A percentile compares a stretch with the other conserved stretches of the same genome.
Conservation (phyloP, 2,888 invertebrate genomes). For the Eupithecia vulgata region DNA sequence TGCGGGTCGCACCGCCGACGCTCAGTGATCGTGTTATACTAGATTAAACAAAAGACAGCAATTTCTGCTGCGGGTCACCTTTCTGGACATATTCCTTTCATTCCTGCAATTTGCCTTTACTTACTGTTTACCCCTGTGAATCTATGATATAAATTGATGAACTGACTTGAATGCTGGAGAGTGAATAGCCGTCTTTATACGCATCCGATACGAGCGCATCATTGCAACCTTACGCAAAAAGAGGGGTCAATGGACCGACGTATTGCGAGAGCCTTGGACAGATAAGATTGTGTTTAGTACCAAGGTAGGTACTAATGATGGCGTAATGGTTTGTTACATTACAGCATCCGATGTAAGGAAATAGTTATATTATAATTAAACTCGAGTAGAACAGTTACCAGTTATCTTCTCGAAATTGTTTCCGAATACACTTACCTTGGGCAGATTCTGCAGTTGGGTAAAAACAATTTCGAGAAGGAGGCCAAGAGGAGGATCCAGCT, state of each 20-base stretch:
- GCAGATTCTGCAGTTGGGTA: too few species aligned
- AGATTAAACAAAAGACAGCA: neutral
- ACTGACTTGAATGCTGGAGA: neutral
- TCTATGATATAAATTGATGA: neutral
- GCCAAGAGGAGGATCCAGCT: too few species aligned
- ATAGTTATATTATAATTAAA: neutral
- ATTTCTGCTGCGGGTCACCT: neutral
- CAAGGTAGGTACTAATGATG: neutral
- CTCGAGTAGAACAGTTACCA: too few species aligned
- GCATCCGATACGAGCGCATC: conserved; percentile 40
- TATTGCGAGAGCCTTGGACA: conserved; percentile 10
- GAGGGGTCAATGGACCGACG: conserved; percentile 51
- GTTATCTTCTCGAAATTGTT: too few species aligned
- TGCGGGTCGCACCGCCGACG: too few species aligned
- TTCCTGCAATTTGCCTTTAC: neutral
- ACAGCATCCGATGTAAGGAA: neutral
- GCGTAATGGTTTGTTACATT: conserved; percentile 1
- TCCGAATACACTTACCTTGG: too few species aligned
- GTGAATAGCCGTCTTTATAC: conserved; percentile 19
- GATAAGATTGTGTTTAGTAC: neutral
- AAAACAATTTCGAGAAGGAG: too few species aligned
- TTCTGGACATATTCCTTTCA: neutral
- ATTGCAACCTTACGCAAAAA: conserved; percentile 64
- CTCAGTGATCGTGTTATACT: too few species aligned
- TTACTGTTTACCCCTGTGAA: neutral